These are phyloP conservation scores for Alauda arvensis DNA, from an alignment of 2,797 vertebrate species.

Conservation along the genomic window DNA sequence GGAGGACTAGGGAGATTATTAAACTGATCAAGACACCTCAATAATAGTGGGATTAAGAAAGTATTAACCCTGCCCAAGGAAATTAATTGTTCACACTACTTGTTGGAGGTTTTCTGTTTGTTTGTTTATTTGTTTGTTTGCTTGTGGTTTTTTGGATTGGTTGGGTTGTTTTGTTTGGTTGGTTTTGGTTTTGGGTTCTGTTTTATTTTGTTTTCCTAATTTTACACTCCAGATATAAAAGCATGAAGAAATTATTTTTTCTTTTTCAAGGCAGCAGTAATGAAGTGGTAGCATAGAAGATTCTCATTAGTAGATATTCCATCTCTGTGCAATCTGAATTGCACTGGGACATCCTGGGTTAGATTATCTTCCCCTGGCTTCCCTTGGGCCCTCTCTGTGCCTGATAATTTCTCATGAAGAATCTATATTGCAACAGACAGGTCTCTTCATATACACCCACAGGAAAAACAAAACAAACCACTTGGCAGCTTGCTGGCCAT, in stretches of 20 bases:
- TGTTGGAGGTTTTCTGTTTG: not conserved
- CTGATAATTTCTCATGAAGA: slow-evolving; percentile 28
- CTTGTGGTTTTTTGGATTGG: not conserved
- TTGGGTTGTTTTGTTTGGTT: not conserved
- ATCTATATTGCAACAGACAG: not conserved
- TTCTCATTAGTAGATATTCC: not conserved
- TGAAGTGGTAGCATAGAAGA: not conserved
- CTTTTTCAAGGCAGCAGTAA: not conserved
- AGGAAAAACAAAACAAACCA: not conserved
- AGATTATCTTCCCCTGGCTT: not conserved
- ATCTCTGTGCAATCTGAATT: slow-evolving; percentile 6
- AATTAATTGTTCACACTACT: not conserved
- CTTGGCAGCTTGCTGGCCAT: not conserved
- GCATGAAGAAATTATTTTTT: not conserved
- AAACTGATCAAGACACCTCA: not conserved
- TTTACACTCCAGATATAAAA: not conserved
- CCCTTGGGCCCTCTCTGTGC: not conserved
- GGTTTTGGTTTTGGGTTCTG: not conserved
- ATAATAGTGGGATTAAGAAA: not conserved
- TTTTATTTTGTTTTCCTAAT: not conserved
- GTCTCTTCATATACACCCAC: not conserved
- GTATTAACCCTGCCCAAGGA: not conserved
- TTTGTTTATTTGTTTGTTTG: not conserved
- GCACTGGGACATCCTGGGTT: not conserved
- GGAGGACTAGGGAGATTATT: not conserved